Conservation (phyloP, 1,140 invertebrate genomes). For the Cataglyphis hispanica region DNA sequence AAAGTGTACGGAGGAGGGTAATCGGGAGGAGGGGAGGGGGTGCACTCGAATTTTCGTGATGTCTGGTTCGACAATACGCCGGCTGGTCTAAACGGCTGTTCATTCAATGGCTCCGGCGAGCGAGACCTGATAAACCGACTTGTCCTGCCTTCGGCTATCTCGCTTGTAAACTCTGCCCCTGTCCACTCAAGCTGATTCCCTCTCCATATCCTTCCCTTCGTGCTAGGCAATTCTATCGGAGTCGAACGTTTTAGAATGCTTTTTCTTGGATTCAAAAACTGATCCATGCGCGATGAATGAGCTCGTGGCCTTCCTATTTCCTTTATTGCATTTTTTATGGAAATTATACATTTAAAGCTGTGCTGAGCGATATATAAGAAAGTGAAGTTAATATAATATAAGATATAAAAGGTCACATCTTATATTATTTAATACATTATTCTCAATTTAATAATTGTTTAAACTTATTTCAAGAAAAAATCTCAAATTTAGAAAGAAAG, state of each 20-base stretch:
- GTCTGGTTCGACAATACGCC: conserved; percentile 77
- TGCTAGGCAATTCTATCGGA: conserved; percentile 2
- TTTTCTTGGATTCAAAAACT: not conserved
- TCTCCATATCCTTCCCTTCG: conserved; percentile 4
- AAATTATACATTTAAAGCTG: conserved; percentile 49
- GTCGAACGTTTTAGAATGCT: not conserved
- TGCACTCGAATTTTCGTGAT: conserved; percentile 73
- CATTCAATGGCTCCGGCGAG: conserved; percentile 76
- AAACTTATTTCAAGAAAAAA: not conserved
- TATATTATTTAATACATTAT: not conserved
- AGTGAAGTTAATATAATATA: no score
- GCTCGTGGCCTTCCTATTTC: not conserved
- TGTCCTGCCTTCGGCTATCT: conserved; percentile 72
- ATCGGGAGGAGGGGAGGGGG: not conserved
- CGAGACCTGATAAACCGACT: conserved; percentile 80
- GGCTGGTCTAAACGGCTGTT: conserved; percentile 74
- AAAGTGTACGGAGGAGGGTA: not conserved
- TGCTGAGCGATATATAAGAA: not conserved
- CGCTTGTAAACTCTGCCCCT: conserved; percentile 76
- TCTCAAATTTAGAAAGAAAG: not conserved
- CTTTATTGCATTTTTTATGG: conserved; percentile 63
- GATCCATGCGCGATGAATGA: conserved; percentile 7
- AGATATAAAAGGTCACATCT: not conserved
- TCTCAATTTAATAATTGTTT: not conserved
- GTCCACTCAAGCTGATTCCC: not conserved